A percentile compares a stretch with the other conserved stretches of the same genome.
Evolutionary conservation across 1,140 invertebrate genomes (phyloP).

Genomic region (Venustaconcha ellipsiformis): DNA sequence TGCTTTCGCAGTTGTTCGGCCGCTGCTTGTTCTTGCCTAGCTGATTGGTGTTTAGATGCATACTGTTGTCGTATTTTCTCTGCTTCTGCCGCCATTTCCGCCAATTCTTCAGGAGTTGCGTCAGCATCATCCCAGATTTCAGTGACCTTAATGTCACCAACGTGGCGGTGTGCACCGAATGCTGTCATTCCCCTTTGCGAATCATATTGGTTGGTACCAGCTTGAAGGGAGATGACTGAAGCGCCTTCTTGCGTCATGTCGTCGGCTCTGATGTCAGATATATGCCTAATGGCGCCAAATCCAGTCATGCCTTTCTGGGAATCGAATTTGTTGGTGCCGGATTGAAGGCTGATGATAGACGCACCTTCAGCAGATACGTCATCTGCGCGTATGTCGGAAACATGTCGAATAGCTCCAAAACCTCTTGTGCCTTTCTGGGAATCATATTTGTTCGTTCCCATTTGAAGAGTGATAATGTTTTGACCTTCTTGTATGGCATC

Average conservation of each 20-base stretch:
- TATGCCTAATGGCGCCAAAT: conserved; percentile 25
- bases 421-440: conserved; percentile 71
- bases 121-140: conserved; percentile 24
- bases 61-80: too few relatives aligned
- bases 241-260: conserved; percentile 21
- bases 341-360: conserved; percentile 88
- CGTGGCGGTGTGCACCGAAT: conserved; percentile 20
- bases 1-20: too few relatives aligned
- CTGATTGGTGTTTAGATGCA: too few relatives aligned
- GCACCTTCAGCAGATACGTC: conserved; percentile 73
- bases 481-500: conserved; percentile 80
- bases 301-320: conserved; percentile 89
- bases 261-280: conserved; percentile 20
- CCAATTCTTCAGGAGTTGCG: too few relatives aligned
- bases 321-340: conserved; percentile 88
- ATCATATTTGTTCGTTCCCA: conserved; percentile 85
- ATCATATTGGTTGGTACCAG: conserved; percentile 23
- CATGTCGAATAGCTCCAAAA: conserved; percentile 86
- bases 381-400: conserved; percentile 68
- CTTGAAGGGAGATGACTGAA: conserved; percentile 18
- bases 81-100: too few relatives aligned
- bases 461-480: conserved; percentile 88
- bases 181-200: conserved; percentile 18
- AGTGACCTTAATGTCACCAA: conserved; percentile 21
- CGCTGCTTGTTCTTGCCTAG: too few relatives aligned